phyloP scores from a whole-genome alignment of 2,888 invertebrate genomes.

The Drosophila kokeensis region DNA sequence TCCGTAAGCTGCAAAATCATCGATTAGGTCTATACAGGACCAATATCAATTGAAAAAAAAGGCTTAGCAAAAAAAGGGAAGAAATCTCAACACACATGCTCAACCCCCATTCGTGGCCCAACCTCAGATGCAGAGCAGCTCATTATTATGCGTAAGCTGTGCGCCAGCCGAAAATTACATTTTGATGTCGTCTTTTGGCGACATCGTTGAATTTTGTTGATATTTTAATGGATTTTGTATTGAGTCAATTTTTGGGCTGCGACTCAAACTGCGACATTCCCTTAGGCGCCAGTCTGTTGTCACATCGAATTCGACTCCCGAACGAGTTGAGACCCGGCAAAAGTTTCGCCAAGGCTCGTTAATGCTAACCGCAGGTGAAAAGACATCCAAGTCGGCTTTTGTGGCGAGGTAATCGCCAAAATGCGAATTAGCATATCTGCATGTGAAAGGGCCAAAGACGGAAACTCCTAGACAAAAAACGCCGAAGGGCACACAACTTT shows the following conservation, averaged over 20 bases:
- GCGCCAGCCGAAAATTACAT: conserved; percentile 68
- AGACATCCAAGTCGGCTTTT: conserved; percentile 14
- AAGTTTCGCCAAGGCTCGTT: conserved; percentile 36
- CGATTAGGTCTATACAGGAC: background rate
- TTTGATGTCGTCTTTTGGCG: conserved; percentile 69
- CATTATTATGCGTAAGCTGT: conserved; percentile 75
- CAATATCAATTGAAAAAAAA: conserved; percentile 19
- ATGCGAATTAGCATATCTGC: conserved; percentile 27
- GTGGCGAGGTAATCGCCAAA: conserved; percentile 19
- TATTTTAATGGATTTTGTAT: conserved; percentile 77
- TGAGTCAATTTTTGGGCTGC: conserved; percentile 59
- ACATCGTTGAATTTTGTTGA: conserved; percentile 72
- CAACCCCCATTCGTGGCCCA: background rate
- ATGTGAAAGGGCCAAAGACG: conserved; percentile 27
- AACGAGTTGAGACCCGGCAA: conserved; percentile 37
- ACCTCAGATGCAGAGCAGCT: conserved; percentile 32
- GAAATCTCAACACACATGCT: conserved; percentile 29
- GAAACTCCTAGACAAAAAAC: conserved; percentile 30
- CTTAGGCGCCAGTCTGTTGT: conserved; percentile 55
- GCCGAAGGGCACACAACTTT: conserved; percentile 20
- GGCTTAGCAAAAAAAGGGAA: conserved; percentile 41
- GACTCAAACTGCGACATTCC: conserved; percentile 24
- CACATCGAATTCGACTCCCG: conserved; percentile 69
- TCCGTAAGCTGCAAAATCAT: background rate
- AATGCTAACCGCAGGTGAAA: conserved; percentile 54